Evolutionary conservation across 2,797 vertebrate genomes (phyloP).

Genomic region (Morus bassanus): DNA sequence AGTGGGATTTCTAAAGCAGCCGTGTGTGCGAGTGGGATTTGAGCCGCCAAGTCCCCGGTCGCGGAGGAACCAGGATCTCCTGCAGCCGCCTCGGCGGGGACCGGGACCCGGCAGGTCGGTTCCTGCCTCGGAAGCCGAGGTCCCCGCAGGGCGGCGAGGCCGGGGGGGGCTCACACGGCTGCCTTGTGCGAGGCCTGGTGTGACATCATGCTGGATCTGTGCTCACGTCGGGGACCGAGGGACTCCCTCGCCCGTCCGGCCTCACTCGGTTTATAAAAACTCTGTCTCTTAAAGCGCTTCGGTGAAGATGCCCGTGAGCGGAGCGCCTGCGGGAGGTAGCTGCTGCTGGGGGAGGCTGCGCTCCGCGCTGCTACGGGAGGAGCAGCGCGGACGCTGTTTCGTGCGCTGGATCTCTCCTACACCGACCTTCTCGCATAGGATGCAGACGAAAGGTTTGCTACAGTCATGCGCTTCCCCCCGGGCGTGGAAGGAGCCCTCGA

Average conservation of each 20-base stretch:
- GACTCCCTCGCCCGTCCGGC: background rate
- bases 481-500: background rate
- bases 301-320: background rate
- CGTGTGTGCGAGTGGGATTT: background rate
- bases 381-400: background rate
- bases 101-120: background rate
- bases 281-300: fast-evolving
- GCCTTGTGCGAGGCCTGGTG: background rate
- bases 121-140: background rate
- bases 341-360: background rate
- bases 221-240: background rate
- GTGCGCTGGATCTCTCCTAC: background rate
- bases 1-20: background rate
- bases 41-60: background rate
- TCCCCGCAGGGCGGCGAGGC: background rate
- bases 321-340: background rate
- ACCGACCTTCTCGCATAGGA: background rate
- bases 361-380: background rate
- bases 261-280: background rate
- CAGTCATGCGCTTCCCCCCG: background rate
- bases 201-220: background rate
- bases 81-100: background rate
- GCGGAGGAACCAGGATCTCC: background rate
- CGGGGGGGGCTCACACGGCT: background rate
- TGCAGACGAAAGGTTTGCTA: background rate